Conservation (phyloP, 2,797 vertebrate species). For the Mus minutoides region DNA sequence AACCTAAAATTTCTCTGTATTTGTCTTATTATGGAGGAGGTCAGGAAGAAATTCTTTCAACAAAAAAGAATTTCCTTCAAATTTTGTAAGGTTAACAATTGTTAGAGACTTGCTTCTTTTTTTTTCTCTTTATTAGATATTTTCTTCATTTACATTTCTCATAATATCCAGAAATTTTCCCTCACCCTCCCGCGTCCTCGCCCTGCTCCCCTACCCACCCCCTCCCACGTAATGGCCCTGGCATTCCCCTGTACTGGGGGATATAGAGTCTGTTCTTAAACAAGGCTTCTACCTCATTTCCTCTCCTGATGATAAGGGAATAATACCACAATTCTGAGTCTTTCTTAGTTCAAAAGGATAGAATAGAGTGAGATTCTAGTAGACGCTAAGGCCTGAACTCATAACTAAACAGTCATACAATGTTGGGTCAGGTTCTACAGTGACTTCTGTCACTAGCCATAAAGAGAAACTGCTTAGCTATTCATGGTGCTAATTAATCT, state of each 20-base stretch:
- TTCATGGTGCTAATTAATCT: conserved; percentile 25
- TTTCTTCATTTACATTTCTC: too few species aligned
- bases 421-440: background rate
- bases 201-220: too few species aligned
- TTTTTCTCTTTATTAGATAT: too few species aligned
- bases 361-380: background rate
- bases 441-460: background rate
- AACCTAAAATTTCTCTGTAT: background rate
- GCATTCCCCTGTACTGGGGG: too few species aligned
- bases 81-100: background rate
- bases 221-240: too few species aligned
- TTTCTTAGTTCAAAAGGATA: conserved; percentile 1
- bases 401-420: background rate
- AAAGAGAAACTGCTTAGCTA: background rate
- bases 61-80: background rate
- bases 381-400: background rate
- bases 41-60: conserved; percentile 25
- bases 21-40: background rate
- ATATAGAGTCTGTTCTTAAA: too few species aligned
- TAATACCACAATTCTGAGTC: background rate
- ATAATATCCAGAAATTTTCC: too few species aligned
- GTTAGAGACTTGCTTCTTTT: conserved; percentile 25
- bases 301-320: background rate
- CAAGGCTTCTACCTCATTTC: background rate
- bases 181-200: too few species aligned